Evolutionary conservation across 2,888 invertebrate genomes (phyloP), one percentile per base, ranked within the genome.

Genomic region (Platycheirus albimanus): DNA sequence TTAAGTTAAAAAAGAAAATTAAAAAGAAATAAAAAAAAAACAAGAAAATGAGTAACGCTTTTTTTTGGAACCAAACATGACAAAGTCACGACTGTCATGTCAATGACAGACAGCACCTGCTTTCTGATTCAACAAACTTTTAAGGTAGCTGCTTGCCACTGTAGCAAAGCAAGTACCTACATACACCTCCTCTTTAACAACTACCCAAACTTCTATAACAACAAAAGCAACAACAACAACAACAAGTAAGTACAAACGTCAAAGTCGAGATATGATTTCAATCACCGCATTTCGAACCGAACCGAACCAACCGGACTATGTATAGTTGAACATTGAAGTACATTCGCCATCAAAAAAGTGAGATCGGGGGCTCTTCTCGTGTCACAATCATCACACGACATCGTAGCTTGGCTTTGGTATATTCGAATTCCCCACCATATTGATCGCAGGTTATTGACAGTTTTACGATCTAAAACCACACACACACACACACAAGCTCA

Each of bases 21-120:
- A 47, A 49, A 10, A 49, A 20, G 11, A 66, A 38, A 17, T 30
- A 61, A 54, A 15, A 38, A 49, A 51, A 61, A 52, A 56, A 49
- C 43, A 77, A 41, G 77, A 72, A 77, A 83, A 77, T 77, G 71
- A 83, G 77, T 83, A 83, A 72, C 61, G 71, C 19, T 51, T 52
- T 75, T 63, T 63, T 56, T 67, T 43, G 36, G 63, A 45, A 45
- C 17, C 63, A 72, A 52, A 78, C 78, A 78, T 78, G 78, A 33
- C 72, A 43, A 69, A 83, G 83, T 83, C 83, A 83, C 83, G 83
- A 83, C 58, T 78, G 78, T 83, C 83, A 83, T 83, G 83, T 83
- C 72, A 83, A 47, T 83, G 78, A 83, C 67, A 83, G 83, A 83
- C 78, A 83, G 83, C 83, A 83, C 83, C 83, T 83, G 83, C 83